Percentiles rank a stretch among this genome's conserved stretches.
Evolutionary conservation across 2,888 invertebrate species (phyloP).

Genomic region (Meloe dianella): DNA sequence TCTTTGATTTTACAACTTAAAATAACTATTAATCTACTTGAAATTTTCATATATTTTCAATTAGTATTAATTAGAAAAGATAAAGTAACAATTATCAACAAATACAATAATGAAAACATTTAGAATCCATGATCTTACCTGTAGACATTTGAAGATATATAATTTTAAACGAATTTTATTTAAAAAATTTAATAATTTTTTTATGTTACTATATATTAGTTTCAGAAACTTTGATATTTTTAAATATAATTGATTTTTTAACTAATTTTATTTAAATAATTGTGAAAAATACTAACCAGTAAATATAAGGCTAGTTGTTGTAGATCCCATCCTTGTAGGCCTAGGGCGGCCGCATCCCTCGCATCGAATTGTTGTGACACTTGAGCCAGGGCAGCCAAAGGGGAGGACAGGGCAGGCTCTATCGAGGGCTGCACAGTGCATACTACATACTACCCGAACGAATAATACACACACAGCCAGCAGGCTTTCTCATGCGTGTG

Average conservation of each 20-base stretch:
- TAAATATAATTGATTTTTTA: background rate
- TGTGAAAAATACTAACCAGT: conserved; percentile 65
- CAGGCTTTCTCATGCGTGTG: conserved; percentile 47
- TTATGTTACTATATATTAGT: background rate
- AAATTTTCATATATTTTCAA: background rate
- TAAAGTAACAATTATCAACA: conserved; percentile 16
- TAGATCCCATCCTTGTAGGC: conserved; percentile 75
- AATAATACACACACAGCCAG: conserved; percentile 45
- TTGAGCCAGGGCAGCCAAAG: conserved; percentile 59
- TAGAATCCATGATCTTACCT: conserved; percentile 22
- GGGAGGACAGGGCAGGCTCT: conserved; percentile 57
- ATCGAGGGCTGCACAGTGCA: conserved; percentile 56
- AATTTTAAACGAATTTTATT: conserved; percentile 15
- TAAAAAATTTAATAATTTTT: background rate
- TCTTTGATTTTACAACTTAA: conserved; percentile 27
- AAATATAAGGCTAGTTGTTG: conserved; percentile 75
- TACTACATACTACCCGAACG: conserved; percentile 52
- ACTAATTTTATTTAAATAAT: background rate
- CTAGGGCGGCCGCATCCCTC: conserved; percentile 60
- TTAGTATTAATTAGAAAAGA: conserved; percentile 16
- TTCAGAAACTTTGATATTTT: background rate
- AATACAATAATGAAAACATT: conserved; percentile 12
- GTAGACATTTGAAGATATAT: conserved; percentile 17
- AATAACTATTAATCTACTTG: background rate
- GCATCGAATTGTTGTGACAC: conserved; percentile 59